phyloP scores from a whole-genome alignment of 2,797 vertebrate genomes.

The Darevskia mixta region DNA sequence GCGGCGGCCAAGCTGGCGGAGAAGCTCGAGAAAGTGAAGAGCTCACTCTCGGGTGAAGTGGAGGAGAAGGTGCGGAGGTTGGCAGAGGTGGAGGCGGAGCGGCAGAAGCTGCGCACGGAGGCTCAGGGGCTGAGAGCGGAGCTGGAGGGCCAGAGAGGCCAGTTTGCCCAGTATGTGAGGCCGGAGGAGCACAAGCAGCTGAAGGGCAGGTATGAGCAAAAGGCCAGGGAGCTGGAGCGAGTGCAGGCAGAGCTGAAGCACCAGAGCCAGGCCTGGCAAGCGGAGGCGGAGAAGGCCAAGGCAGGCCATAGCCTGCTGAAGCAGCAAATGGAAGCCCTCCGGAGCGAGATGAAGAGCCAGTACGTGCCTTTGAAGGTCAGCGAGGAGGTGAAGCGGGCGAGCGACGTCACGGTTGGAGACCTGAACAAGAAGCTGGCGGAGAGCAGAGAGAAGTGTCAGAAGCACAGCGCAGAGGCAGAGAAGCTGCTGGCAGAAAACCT shows the following conservation, averaged over 20 bases:
- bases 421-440: slow-evolving; percentile 89
- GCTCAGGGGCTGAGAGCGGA: slow-evolving; percentile 83
- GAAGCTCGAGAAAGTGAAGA: slow-evolving; percentile 93
- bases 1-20: slow-evolving; percentile 79
- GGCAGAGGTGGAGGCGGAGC: slow-evolving; percentile 83
- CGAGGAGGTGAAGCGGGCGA: slow-evolving; percentile 85
- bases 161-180: slow-evolving; percentile 60
- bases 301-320: slow-evolving; percentile 83
- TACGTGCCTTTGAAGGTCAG: slow-evolving; percentile 86
- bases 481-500: slow-evolving; percentile 83
- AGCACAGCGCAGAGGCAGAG: slow-evolving; percentile 85
- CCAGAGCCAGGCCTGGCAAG: slow-evolving; percentile 86
- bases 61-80: slow-evolving; percentile 89
- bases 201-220: slow-evolving; percentile 82
- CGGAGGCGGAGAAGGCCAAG: slow-evolving; percentile 83
- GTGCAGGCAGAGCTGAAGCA: slow-evolving; percentile 83
- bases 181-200: slow-evolving; percentile 85
- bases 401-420: slow-evolving; percentile 81
- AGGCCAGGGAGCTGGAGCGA: slow-evolving; percentile 80
- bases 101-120: slow-evolving; percentile 74
- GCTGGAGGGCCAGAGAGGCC: slow-evolving; percentile 76
- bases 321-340: slow-evolving; percentile 86
- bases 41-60: slow-evolving; percentile 84
- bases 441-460: slow-evolving; percentile 81
- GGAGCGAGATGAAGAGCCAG: slow-evolving; percentile 84